phyloP scores from a whole-genome alignment of 2,113 vertebrate species.

The Felis chaus region DNA sequence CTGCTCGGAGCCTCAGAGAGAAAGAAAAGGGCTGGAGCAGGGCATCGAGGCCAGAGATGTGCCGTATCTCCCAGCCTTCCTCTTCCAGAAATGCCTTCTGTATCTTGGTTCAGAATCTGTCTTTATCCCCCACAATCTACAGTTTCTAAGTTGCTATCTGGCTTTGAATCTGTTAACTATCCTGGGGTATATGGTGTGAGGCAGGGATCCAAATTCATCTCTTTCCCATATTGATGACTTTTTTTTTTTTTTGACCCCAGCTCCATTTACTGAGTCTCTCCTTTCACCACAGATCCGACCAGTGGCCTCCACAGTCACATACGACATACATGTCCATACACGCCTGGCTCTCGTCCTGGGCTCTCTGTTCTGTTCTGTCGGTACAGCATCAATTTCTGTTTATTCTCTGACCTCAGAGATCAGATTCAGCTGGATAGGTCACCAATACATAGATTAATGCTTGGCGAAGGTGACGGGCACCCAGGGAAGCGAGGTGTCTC shows the following conservation, averaged over 20 bases:
- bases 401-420: neutral
- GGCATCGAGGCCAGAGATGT: neutral
- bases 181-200: neutral
- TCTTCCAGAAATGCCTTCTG: neutral
- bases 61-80: neutral
- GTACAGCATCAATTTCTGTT: neutral
- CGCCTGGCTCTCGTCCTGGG: neutral
- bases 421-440: neutral
- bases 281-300: neutral
- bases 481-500: neutral
- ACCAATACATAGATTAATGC: fast-evolving
- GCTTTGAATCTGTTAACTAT: neutral
- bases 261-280: neutral
- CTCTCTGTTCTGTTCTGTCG: neutral
- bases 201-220: neutral
- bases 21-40: neutral
- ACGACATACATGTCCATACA: fast-evolving
- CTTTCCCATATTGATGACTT: neutral
- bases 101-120: neutral
- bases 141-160: neutral
- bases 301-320: neutral
- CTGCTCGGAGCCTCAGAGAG: neutral
- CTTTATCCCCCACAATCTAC: neutral
- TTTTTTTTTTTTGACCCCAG: neutral
- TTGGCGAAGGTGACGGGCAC: neutral